Conservation (phyloP, 2,888 invertebrate species). For the Plutella xylostella region DNA sequence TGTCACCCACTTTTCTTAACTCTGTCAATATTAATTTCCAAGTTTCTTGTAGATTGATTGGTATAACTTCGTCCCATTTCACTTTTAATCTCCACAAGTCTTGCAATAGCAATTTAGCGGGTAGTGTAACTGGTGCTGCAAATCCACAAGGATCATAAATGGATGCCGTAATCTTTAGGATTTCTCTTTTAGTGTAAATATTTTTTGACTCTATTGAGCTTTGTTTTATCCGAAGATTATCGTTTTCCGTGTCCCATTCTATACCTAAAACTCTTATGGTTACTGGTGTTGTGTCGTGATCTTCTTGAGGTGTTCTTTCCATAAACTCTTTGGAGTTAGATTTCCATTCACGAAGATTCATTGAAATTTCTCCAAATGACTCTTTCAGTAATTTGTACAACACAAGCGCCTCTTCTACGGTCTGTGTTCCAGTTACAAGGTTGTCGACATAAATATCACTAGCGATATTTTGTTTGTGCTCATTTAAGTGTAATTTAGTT, state of each 20-base stretch:
- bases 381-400: background rate
- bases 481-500: background rate
- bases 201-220: background rate
- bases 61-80: background rate
- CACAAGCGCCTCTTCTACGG: background rate
- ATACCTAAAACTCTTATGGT: background rate
- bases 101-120: background rate
- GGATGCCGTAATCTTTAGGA: background rate
- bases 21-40: background rate
- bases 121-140: background rate
- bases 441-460: background rate
- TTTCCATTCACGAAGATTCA: background rate
- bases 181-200: background rate
- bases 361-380: background rate
- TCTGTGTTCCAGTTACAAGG: background rate
- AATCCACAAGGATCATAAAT: background rate
- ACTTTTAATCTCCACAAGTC: background rate
- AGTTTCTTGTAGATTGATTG: background rate
- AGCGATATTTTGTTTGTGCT: slow-evolving; percentile 2
- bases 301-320: background rate
- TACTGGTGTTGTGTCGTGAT: background rate
- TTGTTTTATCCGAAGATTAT: no score
- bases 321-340: background rate
- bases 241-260: no score
- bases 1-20: background rate